Evolutionary conservation across 2,113 vertebrate genomes (phyloP), one percentile per base, ranked within the genome.

Genomic region (Rousettus leschenaultii): DNA sequence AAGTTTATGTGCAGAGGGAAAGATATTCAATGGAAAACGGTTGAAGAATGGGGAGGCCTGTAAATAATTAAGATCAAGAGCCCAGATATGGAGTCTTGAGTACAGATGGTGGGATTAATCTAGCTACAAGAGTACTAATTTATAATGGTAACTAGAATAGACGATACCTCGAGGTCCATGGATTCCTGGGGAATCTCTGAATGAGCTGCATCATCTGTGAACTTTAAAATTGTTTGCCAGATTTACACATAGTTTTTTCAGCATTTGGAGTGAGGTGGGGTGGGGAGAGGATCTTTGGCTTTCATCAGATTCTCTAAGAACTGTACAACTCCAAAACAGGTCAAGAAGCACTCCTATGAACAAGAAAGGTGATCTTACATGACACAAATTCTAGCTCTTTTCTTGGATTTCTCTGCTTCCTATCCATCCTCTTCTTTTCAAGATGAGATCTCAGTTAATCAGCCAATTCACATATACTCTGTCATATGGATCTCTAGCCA

Each of bases 1-100:
- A 90, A 77, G 51, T 86, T 82, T 94, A 82, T 94, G 71, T 63
- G 59, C 22, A 89, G 43, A 84, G 35, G 35, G 28, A 71, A 95
- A 71, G 83, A 63, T 16, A 18, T 16, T 79, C 65, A 79, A 30
- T 26, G 71, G 51, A n/a, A 86, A 87, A 94, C 78, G 63, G 21
- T 22, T 90, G n/a, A 95, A 30, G 43, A 79, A 59, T 63, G 71
- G 63, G 24, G 38, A 90, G 24, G 5, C 7, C 53, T 93, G 35
- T 89, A 82, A 86, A 66, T 82, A 92, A 77, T 24, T 77, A 77
- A 63, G 77, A 83, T 57, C 30, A 8, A 89, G 73, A 70, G 33
- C 35, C 75, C 86, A 92, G 68, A 38, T 61, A 68, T 0, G 51
- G 40, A 57, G 55, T 53, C n/a, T 33, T 55, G 16, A 48, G 68